Evolutionary conservation across 1,140 invertebrate species (phyloP), one percentile per base, ranked within the genome.

Genomic region (Danaus melanippus): DNA sequence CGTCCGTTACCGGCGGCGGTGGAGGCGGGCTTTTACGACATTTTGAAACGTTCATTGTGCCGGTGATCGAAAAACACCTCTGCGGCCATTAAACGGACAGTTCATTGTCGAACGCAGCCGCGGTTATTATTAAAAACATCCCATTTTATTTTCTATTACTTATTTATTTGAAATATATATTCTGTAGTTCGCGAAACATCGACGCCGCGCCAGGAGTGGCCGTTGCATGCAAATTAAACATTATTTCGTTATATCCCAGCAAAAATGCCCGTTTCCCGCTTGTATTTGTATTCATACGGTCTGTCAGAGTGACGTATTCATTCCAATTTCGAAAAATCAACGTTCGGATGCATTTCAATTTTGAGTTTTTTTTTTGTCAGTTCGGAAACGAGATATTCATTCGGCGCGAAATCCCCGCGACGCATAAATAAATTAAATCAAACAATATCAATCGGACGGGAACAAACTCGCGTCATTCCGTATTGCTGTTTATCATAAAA

Each of bases 401-500:
- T 75, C 68, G 66, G 64, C 70, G 71, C 64, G 64, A 67, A 71
- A 71, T 69, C 56, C 60, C 51, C 62, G 60, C 60, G 60, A 67
- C 67, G 68, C 71, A 74, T 70, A 68, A 80, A 76, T 74, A 78
- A 82, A 81, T 80, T 74, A 80, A 81, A 79, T 66, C 65, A 71
- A 73, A 79, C 78, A 83, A 79, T 77, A 79, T 74, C 76, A 76
- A 77, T 78, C 67, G 71, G 66, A 80, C 76, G 76, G 57, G 72
- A 85, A 81, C 65, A 75, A 78, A 77, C 78, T 82, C 71, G 71
- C 57, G 57, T 62, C 62, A 62, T 67, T 69, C 64, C 63, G 53
- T 74, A 75, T 68, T 66, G 67, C 73, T 76, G 78, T 79, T 79
- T 83, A 83, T 79, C 75, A 79, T 79, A 79, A 77, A 77, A 77